These are phyloP conservation scores for Notechis scutatus DNA, from an alignment of 2,113 vertebrate species.

Conservation along the genomic window DNA sequence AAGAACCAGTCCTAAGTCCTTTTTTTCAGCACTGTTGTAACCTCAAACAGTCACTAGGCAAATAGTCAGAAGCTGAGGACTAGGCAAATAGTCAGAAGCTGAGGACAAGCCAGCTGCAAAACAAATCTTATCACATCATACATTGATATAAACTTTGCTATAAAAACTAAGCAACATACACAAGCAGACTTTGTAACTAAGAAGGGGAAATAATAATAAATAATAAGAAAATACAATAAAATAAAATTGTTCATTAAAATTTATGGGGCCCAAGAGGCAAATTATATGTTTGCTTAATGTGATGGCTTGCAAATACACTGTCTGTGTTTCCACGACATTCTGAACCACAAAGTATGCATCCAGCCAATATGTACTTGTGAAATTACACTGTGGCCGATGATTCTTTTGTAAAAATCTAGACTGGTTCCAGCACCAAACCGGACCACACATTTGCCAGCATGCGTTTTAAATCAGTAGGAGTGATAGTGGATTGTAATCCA, in stretches of 20 bases:
- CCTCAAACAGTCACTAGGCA: neutral
- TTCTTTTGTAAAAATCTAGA: neutral
- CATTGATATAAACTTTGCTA: neutral
- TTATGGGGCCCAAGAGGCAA: neutral
- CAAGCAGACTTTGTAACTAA: neutral
- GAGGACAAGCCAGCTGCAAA: neutral
- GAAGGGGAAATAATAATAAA: neutral
- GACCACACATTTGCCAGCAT: neutral
- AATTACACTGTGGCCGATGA: neutral
- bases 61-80: neutral
- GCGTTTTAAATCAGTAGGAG: neutral
- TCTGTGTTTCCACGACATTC: neutral
- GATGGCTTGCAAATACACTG: neutral
- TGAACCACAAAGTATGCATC: neutral
- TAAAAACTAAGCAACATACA: neutral
- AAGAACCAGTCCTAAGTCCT: neutral
- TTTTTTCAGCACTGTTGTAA: neutral
- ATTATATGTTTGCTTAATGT: neutral
- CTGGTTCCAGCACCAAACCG: neutral
- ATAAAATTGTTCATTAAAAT: neutral
- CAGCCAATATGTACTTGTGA: neutral
- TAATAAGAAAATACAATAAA: too few relatives aligned
- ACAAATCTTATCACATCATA: neutral
- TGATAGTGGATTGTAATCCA: neutral
- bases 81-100: neutral